Percentiles rank a stretch among this genome's conserved stretches.
phyloP scores from a whole-genome alignment of 2,888 invertebrate species.

The Crematogaster levior region DNA sequence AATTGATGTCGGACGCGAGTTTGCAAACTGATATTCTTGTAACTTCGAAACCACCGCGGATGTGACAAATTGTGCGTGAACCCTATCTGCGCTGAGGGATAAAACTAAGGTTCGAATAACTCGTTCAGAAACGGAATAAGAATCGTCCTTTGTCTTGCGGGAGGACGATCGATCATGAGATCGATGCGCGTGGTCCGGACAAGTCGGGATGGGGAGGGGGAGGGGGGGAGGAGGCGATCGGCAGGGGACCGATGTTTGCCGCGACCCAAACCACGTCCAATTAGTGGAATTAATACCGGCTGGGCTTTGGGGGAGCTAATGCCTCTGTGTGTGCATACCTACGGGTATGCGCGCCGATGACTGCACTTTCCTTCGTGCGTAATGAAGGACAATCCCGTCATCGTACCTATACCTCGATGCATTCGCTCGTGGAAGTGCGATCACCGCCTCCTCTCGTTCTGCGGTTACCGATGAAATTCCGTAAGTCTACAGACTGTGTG shows the following conservation, averaged over 20 bases:
- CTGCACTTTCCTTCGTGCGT: slow-evolving; percentile 82
- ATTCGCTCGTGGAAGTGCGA: slow-evolving; percentile 68
- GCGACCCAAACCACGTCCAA: slow-evolving; percentile 83
- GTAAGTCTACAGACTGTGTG: slow-evolving; percentile 59
- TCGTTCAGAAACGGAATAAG: slow-evolving; percentile 33
- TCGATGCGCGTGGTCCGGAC: slow-evolving; percentile 72
- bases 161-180: slow-evolving; percentile 77
- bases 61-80: background rate
- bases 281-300: slow-evolving; percentile 84
- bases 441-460: slow-evolving; percentile 67
- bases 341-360: slow-evolving; percentile 79
- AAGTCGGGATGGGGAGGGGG: background rate
- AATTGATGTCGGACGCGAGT: background rate
- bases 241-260: slow-evolving; percentile 81
- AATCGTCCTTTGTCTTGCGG: slow-evolving; percentile 60
- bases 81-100: background rate
- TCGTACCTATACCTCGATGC: slow-evolving; percentile 68
- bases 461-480: slow-evolving; percentile 65
- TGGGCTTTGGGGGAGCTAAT: slow-evolving; percentile 82
- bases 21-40: background rate
- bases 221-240: slow-evolving; percentile 31
- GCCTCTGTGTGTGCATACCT: slow-evolving; percentile 78
- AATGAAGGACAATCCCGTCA: slow-evolving; percentile 79
- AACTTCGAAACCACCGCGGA: background rate
- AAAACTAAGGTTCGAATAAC: background rate